phyloP scores from a whole-genome alignment of 1,140 invertebrate genomes.

The Platyura marginata region DNA sequence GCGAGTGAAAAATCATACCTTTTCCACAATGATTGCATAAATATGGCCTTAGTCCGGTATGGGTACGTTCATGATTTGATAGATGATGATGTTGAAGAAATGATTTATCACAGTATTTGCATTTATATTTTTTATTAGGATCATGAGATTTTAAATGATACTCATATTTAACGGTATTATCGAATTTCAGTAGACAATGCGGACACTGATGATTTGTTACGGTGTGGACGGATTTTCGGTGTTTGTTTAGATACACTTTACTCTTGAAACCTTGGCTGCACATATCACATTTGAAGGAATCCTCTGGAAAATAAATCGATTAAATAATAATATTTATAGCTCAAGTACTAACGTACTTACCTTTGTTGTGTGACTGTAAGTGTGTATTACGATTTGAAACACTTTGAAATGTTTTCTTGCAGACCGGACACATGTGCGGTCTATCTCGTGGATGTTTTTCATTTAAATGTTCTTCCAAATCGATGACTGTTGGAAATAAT shows the following conservation, averaged over 20 bases:
- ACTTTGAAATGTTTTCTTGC: not conserved
- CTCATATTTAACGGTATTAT: not conserved
- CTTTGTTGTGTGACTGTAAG: conserved; percentile 1
- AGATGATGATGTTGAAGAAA: conserved; percentile 3
- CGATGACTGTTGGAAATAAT: not conserved
- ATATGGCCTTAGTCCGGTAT: conserved; percentile 1
- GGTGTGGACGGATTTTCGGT: not conserved
- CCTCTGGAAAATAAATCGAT: not conserved
- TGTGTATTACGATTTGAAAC: conserved; percentile 1
- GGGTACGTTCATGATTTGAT: conserved; percentile 3
- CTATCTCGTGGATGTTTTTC: not conserved
- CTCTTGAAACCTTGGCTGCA: conserved; percentile 1
- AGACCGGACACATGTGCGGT: not conserved
- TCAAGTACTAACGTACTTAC: not conserved
- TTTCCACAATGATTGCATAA: conserved; percentile 2
- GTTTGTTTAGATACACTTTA: not conserved
- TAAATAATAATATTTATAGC: too few relatives aligned
- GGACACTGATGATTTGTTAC: not conserved
- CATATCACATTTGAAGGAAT: not conserved
- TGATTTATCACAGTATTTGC: conserved; percentile 3
- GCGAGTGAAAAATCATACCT: too few relatives aligned
- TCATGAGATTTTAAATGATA: not conserved
- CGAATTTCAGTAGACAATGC: not conserved
- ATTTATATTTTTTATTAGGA: conserved; percentile 1
- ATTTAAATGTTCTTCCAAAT: not conserved